These are phyloP conservation scores for Gymnosoma rotundatum DNA, from an alignment of 2,888 invertebrate species.

Conservation along the genomic window DNA sequence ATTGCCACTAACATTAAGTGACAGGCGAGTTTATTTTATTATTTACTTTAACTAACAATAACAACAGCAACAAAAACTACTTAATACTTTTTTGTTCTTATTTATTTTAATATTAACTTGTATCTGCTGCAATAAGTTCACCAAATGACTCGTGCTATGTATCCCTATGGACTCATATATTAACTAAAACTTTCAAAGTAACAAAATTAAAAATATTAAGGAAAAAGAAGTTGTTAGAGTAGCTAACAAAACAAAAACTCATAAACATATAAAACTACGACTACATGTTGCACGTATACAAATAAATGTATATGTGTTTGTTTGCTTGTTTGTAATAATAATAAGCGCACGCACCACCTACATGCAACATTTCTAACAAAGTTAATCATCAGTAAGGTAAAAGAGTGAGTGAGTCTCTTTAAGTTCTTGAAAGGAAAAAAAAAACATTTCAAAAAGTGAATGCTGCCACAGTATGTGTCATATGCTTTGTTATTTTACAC, in stretches of 20 bases:
- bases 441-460: conserved; percentile 17
- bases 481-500: conserved; percentile 25
- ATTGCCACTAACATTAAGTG: conserved; percentile 17
- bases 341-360: conserved; percentile 16
- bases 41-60: conserved; percentile 9
- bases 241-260: conserved; percentile 22
- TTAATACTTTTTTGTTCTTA: no score
- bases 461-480: conserved; percentile 48
- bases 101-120: conserved; percentile 41
- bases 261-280: conserved; percentile 31
- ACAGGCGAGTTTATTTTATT: conserved; percentile 35
- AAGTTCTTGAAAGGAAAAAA: neutral
- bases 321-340: neutral
- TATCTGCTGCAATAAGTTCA: conserved; percentile 32
- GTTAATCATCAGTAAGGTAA: conserved; percentile 45
- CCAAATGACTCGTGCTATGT: conserved; percentile 55
- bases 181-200: conserved; percentile 47
- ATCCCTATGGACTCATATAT: conserved; percentile 56
- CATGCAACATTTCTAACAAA: conserved; percentile 51
- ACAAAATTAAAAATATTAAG: conserved; percentile 48
- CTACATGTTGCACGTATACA: conserved; percentile 24
- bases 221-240: conserved; percentile 6
- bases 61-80: neutral
- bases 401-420: neutral
- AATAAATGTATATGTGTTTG: no score